Conservation (phyloP, 2,888 invertebrate species). For the Brenthis hecate region DNA sequence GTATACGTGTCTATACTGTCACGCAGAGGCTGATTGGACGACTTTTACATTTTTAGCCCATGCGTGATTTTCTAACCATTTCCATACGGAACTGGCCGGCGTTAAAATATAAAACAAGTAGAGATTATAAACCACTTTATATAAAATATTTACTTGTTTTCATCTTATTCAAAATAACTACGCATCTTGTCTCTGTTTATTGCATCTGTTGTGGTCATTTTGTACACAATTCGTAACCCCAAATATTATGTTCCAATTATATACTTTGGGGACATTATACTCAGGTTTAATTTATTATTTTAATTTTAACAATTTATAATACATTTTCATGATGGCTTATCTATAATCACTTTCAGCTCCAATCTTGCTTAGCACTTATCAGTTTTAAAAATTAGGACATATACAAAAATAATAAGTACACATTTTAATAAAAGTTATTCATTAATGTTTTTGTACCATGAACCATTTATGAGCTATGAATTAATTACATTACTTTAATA, state of each 20-base stretch:
- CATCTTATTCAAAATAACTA: neutral
- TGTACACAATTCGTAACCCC: conserved; percentile 1
- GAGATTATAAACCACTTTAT: neutral
- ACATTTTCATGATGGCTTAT: conserved; percentile 22
- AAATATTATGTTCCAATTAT: neutral
- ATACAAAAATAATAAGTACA: conserved; percentile 16
- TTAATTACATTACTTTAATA: neutral
- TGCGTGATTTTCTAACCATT: conserved; percentile 36
- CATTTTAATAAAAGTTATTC: neutral
- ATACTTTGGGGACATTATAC: neutral
- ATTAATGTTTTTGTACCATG: too few relatives aligned
- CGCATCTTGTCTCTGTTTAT: neutral
- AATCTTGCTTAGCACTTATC: conserved; percentile 27
- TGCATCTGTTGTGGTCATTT: conserved; percentile 1
- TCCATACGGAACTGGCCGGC: conserved; percentile 43
- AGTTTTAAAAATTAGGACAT: conserved; percentile 27
- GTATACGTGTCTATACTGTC: conserved; percentile 49
- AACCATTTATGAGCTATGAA: neutral
- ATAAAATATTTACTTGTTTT: neutral
- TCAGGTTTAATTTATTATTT: neutral
- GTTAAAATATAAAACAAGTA: conserved; percentile 17
- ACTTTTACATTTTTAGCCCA: conserved; percentile 37
- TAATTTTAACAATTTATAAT: too few relatives aligned
- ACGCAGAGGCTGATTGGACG: conserved; percentile 34
- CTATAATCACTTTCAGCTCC: conserved; percentile 21